Conservation (phyloP, 2,113 vertebrate genomes). For the Caranx melampygus region DNA sequence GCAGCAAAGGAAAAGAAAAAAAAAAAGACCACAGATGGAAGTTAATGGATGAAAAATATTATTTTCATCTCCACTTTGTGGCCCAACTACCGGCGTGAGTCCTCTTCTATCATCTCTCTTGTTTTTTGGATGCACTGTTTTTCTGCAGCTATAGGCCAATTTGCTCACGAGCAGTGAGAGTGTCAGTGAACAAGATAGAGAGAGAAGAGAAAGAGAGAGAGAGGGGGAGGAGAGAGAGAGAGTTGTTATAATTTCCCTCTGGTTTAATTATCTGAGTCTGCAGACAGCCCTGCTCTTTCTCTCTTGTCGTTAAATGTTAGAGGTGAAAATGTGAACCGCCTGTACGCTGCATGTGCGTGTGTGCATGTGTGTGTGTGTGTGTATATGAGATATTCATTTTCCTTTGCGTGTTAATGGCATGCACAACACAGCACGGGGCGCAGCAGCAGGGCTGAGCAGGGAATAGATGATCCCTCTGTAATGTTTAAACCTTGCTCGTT, state of each 20-base stretch:
- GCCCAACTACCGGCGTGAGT: constrained; percentile 5
- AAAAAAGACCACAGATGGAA: constrained; percentile 22
- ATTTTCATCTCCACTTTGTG: constrained; percentile 49
- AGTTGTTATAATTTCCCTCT: constrained; percentile 71
- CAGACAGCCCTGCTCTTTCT: constrained; percentile 38
- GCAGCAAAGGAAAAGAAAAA: constrained; percentile 6
- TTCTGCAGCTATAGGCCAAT: constrained; percentile 53
- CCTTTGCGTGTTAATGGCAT: constrained; percentile 23
- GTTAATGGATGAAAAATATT: constrained; percentile 47
- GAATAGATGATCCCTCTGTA: constrained; percentile 35
- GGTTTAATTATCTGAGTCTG: constrained; percentile 80
- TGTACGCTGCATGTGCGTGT: constrained; percentile 22
- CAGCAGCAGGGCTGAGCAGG: constrained; percentile 16
- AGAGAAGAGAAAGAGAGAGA: constrained; percentile 27
- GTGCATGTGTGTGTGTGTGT: constrained; percentile 13
- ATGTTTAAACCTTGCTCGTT: constrained; percentile 52
- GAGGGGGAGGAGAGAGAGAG: constrained; percentile 6
- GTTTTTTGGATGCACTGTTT: constrained; percentile 49
- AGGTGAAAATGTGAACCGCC: constrained; percentile 45
- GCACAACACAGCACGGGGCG: constrained; percentile 23
- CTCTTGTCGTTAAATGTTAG: constrained; percentile 65
- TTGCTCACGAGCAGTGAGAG: constrained; percentile 53
- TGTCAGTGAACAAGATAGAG: constrained; percentile 35
- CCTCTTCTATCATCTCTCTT: constrained; percentile 7
- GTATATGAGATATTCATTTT: constrained; percentile 8